Evolutionary conservation across 2,113 vertebrate species (phyloP).

Genomic region (Daubentonia madagascariensis): DNA sequence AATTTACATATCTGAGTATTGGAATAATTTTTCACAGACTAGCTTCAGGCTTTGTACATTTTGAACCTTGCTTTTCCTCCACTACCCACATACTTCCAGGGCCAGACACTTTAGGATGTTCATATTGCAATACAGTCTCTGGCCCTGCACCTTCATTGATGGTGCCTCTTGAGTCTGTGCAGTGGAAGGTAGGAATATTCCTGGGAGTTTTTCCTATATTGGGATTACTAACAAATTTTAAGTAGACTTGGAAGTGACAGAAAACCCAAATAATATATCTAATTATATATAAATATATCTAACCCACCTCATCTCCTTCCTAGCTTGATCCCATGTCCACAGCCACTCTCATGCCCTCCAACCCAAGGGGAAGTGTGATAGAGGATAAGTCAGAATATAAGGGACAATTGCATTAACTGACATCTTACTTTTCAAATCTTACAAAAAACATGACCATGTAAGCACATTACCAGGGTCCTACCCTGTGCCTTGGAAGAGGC

Average conservation of each 20-base stretch:
- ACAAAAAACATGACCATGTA: neutral
- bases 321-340: neutral
- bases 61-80: neutral
- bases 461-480: neutral
- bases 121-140: accelerated
- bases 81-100: neutral
- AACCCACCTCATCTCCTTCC: neutral
- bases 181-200: too few species aligned
- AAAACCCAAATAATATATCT: neutral
- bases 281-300: neutral
- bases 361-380: neutral
- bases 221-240: neutral
- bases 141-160: accelerated
- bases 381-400: neutral
- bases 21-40: neutral
- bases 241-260: neutral
- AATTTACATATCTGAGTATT: neutral
- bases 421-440: neutral
- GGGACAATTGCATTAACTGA: neutral
- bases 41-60: neutral
- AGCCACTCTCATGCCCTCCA: neutral
- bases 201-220: neutral
- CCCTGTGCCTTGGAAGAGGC: neutral
- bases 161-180: neutral
- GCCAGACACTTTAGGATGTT: neutral